phyloP scores from a whole-genome alignment of 2,113 vertebrate genomes.

The Porphyrio hochstetteri region DNA sequence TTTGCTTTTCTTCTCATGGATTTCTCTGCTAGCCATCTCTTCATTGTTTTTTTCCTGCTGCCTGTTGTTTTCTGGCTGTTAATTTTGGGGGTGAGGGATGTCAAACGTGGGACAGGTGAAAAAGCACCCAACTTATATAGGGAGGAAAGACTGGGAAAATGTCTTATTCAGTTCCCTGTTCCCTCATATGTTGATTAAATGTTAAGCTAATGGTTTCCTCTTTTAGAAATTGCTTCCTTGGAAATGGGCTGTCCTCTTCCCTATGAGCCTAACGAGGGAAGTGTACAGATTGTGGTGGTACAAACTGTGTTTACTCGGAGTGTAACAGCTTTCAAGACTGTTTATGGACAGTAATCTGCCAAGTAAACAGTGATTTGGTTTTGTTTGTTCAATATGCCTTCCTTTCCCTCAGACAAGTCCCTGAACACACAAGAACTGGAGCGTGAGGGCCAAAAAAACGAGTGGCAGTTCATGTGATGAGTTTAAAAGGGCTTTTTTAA shows the following conservation, averaged over 20 bases:
- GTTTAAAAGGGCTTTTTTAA: background rate
- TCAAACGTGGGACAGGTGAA: background rate
- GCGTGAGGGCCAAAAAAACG: background rate
- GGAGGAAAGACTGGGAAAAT: background rate
- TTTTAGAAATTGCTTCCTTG: conserved; percentile 3
- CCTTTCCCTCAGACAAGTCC: background rate
- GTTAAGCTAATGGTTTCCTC: background rate
- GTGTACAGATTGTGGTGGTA: background rate
- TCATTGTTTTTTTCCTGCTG: background rate
- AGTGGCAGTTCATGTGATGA: background rate
- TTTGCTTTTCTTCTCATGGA: background rate
- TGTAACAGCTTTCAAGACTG: background rate
- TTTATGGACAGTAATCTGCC: background rate
- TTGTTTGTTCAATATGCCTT: background rate
- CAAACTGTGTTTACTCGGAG: background rate
- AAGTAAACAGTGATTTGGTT: background rate
- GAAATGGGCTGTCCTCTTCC: background rate
- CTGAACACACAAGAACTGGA: background rate
- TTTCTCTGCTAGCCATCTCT: background rate
- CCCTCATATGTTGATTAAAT: background rate
- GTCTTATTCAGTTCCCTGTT: background rate
- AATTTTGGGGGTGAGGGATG: background rate
- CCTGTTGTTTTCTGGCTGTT: background rate
- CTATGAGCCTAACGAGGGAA: background rate
- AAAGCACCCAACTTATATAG: background rate